Evolutionary conservation across 2,797 vertebrate genomes (phyloP), one percentile per base, ranked within the genome.

Genomic region (Vespertilio murinus): DNA sequence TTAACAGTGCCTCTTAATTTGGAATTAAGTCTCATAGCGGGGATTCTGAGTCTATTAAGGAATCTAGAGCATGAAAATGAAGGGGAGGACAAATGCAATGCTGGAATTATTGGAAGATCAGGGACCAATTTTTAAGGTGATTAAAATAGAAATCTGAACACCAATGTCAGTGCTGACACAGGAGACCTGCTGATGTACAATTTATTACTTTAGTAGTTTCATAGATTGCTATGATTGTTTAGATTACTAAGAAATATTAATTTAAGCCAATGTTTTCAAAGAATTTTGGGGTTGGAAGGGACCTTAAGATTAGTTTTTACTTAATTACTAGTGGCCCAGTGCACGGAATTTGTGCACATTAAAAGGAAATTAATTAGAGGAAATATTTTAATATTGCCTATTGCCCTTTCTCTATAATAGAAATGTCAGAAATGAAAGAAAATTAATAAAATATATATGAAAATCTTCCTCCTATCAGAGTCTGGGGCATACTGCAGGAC

Each of bases 1-100:
- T 90, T 84, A 93, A 94, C 67, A 70, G 22, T 95, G 10, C 70
- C 30, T 59, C 83, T 97, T 98, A 95, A 95, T 97, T 65, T 86
- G 85, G 78, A 89, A 88, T 92, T 83, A 96, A 95, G 64, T 92
- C 30, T 0, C 69, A 52, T 95, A 89, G 91, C 92, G 79, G 71
- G 92, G 88, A 91, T 88, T 86, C 35, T 25, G 40, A 52, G 4
- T 22, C 38, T 5, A n/a, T 83, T 90, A 71, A 84, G 25, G 25
- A 65, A 40, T 87, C 17, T 70, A 84, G 88, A 88, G 35, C 45
- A 95, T 94, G 56, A 90, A 92, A 95, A 75, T 87, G 71, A 88
- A 87, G 40, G 11, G 40, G 73, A 94, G 38, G 33, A 93, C 77
- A 90, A 94, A 91, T 79, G 81, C 0, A 0, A 42, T 45, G 92